These are phyloP conservation scores for Otolemur garnettii DNA, from an alignment of 2,113 vertebrate genomes.

Conservation along the genomic window DNA sequence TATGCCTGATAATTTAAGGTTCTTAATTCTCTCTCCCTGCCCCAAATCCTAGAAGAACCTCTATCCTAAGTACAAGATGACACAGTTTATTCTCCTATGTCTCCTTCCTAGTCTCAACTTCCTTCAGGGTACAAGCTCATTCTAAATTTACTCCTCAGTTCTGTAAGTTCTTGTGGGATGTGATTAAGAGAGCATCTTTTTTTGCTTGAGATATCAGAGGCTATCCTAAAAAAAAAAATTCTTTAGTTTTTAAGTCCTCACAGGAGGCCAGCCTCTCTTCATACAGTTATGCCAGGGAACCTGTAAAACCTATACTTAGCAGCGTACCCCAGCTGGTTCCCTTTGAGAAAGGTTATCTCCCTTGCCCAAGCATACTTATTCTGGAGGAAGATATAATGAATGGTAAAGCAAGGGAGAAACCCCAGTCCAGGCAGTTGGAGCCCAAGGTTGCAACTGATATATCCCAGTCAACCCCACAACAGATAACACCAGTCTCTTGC, in stretches of 20 bases:
- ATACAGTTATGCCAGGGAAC: not conserved
- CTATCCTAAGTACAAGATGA: not conserved
- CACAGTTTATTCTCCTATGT: not conserved
- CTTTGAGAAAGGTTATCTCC: slow-evolving; percentile 1
- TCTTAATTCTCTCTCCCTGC: not conserved
- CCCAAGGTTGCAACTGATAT: not conserved
- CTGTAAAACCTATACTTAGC: not conserved
- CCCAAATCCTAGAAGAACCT: not conserved
- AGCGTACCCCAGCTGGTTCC: not conserved
- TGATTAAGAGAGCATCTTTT: not conserved
- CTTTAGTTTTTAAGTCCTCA: slow-evolving; percentile 31
- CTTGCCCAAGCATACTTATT: not conserved
- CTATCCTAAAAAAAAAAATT: not conserved
- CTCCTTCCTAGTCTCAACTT: not conserved
- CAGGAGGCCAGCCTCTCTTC: not conserved
- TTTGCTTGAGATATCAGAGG: not conserved
- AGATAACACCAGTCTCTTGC: not conserved
- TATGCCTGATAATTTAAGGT: slow-evolving; percentile 1
- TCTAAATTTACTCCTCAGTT: slow-evolving; percentile 24
- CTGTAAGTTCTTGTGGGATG: not conserved
- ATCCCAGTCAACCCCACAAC: not conserved
- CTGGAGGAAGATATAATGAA: not conserved
- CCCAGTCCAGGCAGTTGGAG: not conserved
- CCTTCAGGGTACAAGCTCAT: not conserved
- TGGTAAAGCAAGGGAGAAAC: not conserved